A percentile compares a stretch with the other conserved stretches of the same genome.
Evolutionary conservation across 1,140 invertebrate genomes (phyloP).

Genomic region (Tribolium castaneum): DNA sequence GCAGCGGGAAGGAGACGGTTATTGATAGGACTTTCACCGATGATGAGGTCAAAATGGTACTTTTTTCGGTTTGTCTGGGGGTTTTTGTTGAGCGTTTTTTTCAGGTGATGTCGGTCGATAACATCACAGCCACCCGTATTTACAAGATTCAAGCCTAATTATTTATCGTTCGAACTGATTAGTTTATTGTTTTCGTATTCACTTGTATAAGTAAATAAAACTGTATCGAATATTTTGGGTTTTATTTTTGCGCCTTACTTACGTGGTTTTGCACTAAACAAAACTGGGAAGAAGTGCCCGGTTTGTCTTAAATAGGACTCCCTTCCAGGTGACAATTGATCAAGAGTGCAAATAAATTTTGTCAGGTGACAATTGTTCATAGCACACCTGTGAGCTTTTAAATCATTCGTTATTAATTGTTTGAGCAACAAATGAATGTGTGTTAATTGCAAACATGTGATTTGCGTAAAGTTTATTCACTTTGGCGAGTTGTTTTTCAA

Average conservation of each 20-base stretch:
- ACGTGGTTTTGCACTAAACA: neutral
- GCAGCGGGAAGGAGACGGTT: constrained; percentile 72
- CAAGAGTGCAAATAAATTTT: neutral
- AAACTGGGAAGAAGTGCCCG: neutral
- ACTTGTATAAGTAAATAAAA: constrained; percentile 3
- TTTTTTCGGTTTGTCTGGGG: neutral
- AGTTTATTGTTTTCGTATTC: constrained; percentile 1
- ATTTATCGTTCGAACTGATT: constrained; percentile 14
- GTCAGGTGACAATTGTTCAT: neutral
- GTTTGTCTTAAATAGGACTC: neutral
- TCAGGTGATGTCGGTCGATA: constrained; percentile 70
- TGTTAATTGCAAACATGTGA: neutral
- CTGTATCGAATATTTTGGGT: neutral
- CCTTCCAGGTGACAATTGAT: neutral
- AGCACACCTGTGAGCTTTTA: neutral
- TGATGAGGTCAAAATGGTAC: constrained; percentile 78
- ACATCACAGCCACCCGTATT: constrained; percentile 72
- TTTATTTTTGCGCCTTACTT: neutral
- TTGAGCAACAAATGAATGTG: neutral
- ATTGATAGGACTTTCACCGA: constrained; percentile 77
- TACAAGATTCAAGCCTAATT: constrained; percentile 60
- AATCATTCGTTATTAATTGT: neutral
- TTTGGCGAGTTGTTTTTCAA: neutral
- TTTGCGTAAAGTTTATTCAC: neutral
- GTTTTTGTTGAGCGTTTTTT: constrained; percentile 57